A percentile compares a stretch with the other conserved stretches of the same genome.
Conservation (phyloP, 1,140 invertebrate genomes). For the Reticulitermes speratus region DNA sequence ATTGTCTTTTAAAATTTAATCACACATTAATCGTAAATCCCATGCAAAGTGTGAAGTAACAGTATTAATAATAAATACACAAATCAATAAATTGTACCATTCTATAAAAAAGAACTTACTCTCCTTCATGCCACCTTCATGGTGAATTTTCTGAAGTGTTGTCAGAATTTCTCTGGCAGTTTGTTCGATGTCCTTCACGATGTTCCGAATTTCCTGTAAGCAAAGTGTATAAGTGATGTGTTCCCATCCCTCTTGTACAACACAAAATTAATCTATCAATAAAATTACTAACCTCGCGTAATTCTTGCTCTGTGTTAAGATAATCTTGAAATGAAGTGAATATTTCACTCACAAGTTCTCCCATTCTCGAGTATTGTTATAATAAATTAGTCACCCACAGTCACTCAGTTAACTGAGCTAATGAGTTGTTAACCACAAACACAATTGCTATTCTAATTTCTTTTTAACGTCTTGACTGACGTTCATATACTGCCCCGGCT, state of each 20-base stretch:
- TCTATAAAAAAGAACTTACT: constrained; percentile 43
- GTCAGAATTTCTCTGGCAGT: constrained; percentile 65
- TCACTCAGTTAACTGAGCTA: too few species aligned
- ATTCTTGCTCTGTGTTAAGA: constrained; percentile 62
- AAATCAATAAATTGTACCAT: too few species aligned
- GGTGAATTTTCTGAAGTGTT: constrained; percentile 71
- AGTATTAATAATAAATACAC: too few species aligned
- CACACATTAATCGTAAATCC: too few species aligned
- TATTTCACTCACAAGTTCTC: constrained; percentile 45
- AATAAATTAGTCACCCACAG: too few species aligned
- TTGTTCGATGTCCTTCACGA: constrained; percentile 69
- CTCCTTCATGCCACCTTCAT: constrained; percentile 55
- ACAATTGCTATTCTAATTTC: too few species aligned
- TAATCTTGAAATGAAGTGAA: constrained; percentile 65
- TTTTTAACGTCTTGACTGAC: too few species aligned
- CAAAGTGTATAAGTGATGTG: constrained; percentile 32
- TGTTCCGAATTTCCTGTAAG: constrained; percentile 64
- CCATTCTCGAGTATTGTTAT: neutral
- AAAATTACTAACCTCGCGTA: constrained; percentile 55
- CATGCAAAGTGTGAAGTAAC: too few species aligned
- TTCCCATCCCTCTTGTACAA: neutral
- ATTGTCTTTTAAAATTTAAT: too few species aligned
- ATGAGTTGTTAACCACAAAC: too few species aligned
- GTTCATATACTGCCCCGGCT: too few species aligned
- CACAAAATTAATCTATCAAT: constrained; percentile 28